phyloP scores from a whole-genome alignment of 2,113 vertebrate species.

The Mellivora capensis region DNA sequence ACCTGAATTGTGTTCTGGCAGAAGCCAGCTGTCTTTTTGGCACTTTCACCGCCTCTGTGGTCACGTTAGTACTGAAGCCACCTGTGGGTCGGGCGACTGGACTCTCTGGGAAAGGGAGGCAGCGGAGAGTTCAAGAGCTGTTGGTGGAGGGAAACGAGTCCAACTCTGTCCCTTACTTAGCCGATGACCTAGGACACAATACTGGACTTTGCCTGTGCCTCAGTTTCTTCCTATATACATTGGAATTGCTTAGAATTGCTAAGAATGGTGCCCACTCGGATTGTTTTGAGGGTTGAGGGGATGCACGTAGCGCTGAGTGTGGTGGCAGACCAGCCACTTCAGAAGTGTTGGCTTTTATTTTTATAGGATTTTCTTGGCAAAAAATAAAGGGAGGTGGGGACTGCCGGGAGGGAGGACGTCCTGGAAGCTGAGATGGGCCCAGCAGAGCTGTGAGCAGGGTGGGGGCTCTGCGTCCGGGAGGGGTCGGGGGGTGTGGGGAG shows the following conservation, averaged over 20 bases:
- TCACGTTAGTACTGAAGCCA: not conserved
- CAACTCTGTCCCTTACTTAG: not conserved
- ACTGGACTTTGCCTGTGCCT: not conserved
- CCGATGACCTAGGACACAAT: not conserved
- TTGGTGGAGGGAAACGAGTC: not conserved
- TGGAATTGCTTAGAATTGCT: not conserved
- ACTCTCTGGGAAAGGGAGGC: not conserved
- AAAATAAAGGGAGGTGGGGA: not conserved
- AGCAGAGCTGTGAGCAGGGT: not conserved
- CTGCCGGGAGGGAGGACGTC: too few species aligned
- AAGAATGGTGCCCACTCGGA: not conserved
- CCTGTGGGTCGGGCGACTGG: rapidly evolving
- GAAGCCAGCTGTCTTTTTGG: not conserved
- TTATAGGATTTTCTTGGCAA: not conserved
- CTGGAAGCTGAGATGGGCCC: not conserved
- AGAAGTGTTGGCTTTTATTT: not conserved
- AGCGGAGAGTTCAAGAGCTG: not conserved
- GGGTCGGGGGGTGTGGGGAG: too few species aligned
- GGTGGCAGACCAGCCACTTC: not conserved
- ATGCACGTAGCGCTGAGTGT: not conserved
- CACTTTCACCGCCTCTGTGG: not conserved
- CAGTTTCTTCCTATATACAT: not conserved
- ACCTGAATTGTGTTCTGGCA: not conserved
- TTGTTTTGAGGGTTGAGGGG: not conserved
- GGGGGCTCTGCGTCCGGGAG: not conserved